Base-by-base conservation (phyloP, 2,113 vertebrate species). In the Poeciliopsis retropinna region DNA sequence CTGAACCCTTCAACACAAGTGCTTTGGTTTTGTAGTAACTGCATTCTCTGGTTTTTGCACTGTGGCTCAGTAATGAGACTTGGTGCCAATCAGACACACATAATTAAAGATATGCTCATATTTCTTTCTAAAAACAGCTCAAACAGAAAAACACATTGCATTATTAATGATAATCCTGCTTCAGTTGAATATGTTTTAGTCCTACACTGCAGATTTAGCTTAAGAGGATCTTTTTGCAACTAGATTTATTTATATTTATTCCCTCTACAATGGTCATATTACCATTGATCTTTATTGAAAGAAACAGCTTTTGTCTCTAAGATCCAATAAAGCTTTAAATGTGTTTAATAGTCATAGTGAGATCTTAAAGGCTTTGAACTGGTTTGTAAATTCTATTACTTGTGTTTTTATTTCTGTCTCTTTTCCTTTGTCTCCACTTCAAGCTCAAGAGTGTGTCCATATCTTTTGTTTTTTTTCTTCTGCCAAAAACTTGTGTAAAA, bases 81-180 rank as follows among this genome's bases (percentile, higher is more conserved):
- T 63, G 34, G 30, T 63, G 51, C 70, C 72, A 75, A 79, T 84
- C 76, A 68, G 28, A 64, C 54, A 62, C 72, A 28, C 67, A 70
- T 70, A 78, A 57, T 70, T 34, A 29, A 70, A 69, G 70, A 75
- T 44, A 68, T 81, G 78, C 80, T 60, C 66, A 82, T 75, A 75
- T 82, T 88, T 74, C 75, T 73, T 74, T 70, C 41, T 64, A 66
- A 64, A 79, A 88, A 81, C 62, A 70, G 72, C 28, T 64, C 39
- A n/a, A 72, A 83, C 39, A 60, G n/a, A 41, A 83, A 82, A 79
- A 29, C 61, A 70, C 63, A 82, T 77, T 89, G 67, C 73, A 86
- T 90, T 81, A 83, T 87, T 85, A 57, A 88, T 85, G 54, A 66
- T 39, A 37, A 71, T n/a, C 79, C 29, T 34, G 73, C 75, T 85